These are phyloP conservation scores for Sminthurides aquaticus DNA, from an alignment of 2,888 invertebrate genomes.

Conservation along the genomic window DNA sequence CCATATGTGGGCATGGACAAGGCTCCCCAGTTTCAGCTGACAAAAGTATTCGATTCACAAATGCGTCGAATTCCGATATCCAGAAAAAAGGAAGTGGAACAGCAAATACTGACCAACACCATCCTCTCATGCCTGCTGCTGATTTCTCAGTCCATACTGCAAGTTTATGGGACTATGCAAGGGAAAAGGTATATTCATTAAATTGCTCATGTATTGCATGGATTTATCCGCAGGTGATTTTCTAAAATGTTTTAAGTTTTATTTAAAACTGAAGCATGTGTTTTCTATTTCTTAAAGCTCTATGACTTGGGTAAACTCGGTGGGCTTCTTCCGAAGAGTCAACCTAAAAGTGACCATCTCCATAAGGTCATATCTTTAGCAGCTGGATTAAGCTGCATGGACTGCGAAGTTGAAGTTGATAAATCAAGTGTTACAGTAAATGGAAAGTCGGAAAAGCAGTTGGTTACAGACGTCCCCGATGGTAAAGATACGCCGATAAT, in stretches of 20 bases:
- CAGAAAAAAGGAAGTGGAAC: conserved; percentile 13
- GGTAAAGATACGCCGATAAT: conserved; percentile 59
- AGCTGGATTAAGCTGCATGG: conserved; percentile 60
- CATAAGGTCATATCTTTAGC: conserved; percentile 83
- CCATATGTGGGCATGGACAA: conserved; percentile 46
- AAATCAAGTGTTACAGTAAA: conserved; percentile 19
- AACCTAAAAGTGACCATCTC: conserved; percentile 76
- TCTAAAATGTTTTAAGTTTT: neutral
- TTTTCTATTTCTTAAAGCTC: conserved; percentile 53
- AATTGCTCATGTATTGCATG: conserved; percentile 1
- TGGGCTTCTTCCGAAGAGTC: conserved; percentile 76
- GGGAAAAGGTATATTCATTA: conserved; percentile 62
- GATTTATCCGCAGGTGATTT: neutral
- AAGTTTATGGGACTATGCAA: conserved; percentile 76
- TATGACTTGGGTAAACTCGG: conserved; percentile 79
- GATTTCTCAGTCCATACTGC: conserved; percentile 65
- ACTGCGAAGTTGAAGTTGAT: conserved; percentile 21
- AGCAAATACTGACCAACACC: conserved; percentile 19
- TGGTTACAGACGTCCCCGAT: conserved; percentile 14
- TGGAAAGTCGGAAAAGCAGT: conserved; percentile 15
- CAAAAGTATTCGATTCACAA: neutral
- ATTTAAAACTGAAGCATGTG: neutral
- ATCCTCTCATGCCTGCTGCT: conserved; percentile 32
- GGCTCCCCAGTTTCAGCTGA: conserved; percentile 10
- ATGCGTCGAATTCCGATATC: neutral